phyloP scores from a whole-genome alignment of 92 coral and sea anemone species.

The Blastomussa wellsi region DNA sequence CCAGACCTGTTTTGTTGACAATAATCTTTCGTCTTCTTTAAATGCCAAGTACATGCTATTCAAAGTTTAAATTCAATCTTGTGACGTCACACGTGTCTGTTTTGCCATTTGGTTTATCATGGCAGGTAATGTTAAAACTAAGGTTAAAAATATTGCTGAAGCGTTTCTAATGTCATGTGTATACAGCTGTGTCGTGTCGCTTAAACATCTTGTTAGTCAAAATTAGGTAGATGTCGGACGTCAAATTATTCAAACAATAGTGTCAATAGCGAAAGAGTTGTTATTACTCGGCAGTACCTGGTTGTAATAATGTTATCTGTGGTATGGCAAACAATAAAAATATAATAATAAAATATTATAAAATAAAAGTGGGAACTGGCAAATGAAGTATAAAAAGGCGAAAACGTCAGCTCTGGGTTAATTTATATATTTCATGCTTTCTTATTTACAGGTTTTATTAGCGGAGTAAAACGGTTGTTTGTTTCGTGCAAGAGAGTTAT shows the following conservation, averaged over 20 bases:
- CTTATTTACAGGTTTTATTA: background rate
- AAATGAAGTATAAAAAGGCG: background rate
- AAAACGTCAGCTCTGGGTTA: background rate
- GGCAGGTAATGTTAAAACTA: background rate
- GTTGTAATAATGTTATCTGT: background rate
- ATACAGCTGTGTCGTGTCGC: background rate
- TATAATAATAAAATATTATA: background rate
- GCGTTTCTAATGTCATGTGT: background rate
- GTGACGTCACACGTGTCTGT: background rate
- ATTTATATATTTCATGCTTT: background rate
- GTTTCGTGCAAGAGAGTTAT: background rate
- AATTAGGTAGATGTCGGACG: background rate
- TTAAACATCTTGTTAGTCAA: background rate
- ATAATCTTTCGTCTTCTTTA: conserved; percentile 4
- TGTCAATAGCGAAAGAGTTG: background rate
- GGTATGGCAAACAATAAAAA: background rate
- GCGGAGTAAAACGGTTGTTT: background rate
- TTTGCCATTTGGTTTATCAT: background rate
- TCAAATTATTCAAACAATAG: background rate
- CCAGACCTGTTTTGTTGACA: background rate
- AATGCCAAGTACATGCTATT: conserved; percentile 7
- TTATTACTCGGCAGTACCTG: background rate
- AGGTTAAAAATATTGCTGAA: background rate
- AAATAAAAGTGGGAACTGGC: background rate
- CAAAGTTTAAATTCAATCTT: background rate